Conservation (phyloP, 2,797 vertebrate species). For the Phataginus tetradactyla region DNA sequence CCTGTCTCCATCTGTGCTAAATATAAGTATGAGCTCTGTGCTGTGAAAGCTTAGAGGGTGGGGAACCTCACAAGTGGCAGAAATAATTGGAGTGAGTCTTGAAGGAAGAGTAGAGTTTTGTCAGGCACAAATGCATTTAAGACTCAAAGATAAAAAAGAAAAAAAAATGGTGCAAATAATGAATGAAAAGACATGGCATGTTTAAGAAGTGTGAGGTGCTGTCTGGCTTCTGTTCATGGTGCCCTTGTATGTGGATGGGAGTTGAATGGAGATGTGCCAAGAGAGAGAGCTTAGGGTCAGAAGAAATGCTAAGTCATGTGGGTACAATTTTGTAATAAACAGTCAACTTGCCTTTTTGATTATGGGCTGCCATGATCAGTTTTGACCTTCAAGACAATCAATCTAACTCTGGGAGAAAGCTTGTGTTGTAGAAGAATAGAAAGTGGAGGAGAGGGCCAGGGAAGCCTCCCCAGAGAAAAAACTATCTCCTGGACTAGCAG, state of each 20-base stretch:
- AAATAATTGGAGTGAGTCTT: background rate
- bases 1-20: background rate
- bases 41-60: background rate
- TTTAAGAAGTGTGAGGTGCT: background rate
- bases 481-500: background rate
- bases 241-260: background rate
- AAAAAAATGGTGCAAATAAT: background rate
- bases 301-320: background rate
- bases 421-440: background rate
- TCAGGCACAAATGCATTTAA: background rate
- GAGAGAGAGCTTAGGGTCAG: background rate
- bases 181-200: background rate
- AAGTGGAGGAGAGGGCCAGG: background rate
- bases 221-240: background rate
- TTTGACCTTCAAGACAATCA: background rate
- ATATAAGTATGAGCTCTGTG: background rate
- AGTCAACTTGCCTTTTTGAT: background rate
- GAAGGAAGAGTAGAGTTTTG: conserved; percentile 1
- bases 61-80: background rate
- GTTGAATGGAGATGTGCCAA: background rate
- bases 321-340: background rate
- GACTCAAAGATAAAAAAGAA: background rate
- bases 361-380: background rate
- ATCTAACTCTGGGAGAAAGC: background rate
- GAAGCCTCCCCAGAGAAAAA: background rate